phyloP scores from a whole-genome alignment of 2,113 vertebrate genomes.

The Eonycteris spelaea region DNA sequence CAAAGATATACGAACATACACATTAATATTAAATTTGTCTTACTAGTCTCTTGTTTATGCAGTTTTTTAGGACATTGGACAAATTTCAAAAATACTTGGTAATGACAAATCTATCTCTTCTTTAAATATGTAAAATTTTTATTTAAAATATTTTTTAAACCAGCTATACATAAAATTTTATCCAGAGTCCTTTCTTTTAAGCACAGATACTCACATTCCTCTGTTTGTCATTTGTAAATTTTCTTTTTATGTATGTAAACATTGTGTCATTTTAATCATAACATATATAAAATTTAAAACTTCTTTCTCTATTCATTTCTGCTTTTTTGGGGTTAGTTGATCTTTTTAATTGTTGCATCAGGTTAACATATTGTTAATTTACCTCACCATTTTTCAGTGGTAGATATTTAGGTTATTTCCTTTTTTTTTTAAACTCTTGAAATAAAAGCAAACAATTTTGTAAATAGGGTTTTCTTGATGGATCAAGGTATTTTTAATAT shows the following conservation, averaged over 20 bases:
- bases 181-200: neutral
- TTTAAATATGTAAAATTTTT: neutral
- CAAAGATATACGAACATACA: neutral
- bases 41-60: neutral
- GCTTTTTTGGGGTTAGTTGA: neutral
- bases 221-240: neutral
- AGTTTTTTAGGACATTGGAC: neutral
- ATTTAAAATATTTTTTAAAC: conserved; percentile 12
- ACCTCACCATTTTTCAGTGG: neutral
- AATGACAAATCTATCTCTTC: neutral
- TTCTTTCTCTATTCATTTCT: neutral
- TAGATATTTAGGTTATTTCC: neutral
- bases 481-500: neutral
- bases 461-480: neutral
- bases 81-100: neutral
- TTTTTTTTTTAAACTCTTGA: neutral
- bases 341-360: neutral
- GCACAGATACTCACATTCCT: neutral
- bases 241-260: neutral
- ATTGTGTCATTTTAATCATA: neutral
- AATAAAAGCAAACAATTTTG: neutral
- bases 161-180: neutral
- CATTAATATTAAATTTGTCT: neutral
- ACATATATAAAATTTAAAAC: neutral
- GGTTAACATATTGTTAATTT: neutral